A percentile compares a stretch with the other conserved stretches of the same genome.
These are phyloP conservation scores for Phrynocephalus forsythii DNA, from an alignment of 2,797 vertebrate species.

Conservation along the genomic window DNA sequence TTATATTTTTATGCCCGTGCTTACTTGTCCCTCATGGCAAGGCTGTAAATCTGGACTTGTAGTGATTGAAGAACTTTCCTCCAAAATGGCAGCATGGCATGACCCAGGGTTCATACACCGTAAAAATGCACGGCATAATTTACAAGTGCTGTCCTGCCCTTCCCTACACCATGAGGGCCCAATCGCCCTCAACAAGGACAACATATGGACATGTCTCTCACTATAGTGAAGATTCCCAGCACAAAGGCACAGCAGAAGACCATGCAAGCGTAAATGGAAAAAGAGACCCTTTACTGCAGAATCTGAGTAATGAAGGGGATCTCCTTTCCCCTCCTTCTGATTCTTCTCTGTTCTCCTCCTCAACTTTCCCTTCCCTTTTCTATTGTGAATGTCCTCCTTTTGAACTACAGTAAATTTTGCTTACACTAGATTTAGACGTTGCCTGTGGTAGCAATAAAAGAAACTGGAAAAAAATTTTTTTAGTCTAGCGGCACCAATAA, in stretches of 20 bases:
- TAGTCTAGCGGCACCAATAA: constrained; percentile 36
- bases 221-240: background rate
- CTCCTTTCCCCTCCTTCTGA: background rate
- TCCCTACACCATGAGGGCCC: background rate
- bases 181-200: constrained; percentile 2
- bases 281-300: background rate
- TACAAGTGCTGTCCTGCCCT: background rate
- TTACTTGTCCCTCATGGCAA: background rate
- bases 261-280: background rate
- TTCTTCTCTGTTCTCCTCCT: background rate
- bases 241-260: background rate
- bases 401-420: constrained; percentile 48
- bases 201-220: background rate
- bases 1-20: background rate
- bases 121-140: constrained; percentile 35
- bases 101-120: background rate
- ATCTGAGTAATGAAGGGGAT: background rate
- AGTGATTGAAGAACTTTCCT: background rate
- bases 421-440: constrained; percentile 38
- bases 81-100: background rate
- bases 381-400: constrained; percentile 37
- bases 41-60: background rate
- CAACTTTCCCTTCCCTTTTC: background rate
- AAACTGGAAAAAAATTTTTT: constrained; percentile 14
- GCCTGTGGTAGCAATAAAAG: constrained; percentile 42